Evolutionary conservation across 92 coral and sea anemone genomes (phyloP).

Genomic region (Montipora capitata): DNA sequence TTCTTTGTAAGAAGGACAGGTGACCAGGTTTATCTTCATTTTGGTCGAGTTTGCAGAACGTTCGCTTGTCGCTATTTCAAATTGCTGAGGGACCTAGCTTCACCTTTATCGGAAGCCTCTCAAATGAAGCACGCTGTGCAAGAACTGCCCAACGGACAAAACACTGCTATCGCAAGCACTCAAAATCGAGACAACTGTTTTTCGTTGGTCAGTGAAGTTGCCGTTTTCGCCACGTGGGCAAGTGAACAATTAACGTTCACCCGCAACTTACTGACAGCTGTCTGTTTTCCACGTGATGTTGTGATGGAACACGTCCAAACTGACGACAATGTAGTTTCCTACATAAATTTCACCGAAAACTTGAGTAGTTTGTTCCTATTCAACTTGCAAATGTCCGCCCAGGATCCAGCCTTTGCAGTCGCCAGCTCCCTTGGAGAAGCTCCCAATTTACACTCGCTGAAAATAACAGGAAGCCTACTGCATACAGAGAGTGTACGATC

Average conservation of each 20-base stretch:
- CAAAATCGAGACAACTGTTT: background rate
- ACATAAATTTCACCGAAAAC: conserved; percentile 17
- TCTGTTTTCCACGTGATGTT: background rate
- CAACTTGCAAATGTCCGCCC: background rate
- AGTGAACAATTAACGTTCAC: background rate
- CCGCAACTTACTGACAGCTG: conserved; percentile 1
- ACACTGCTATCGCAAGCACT: background rate
- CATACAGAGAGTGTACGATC: background rate
- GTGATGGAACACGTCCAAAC: background rate
- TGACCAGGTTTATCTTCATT: background rate
- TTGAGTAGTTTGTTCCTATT: background rate
- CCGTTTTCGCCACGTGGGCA: background rate
- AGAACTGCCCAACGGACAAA: background rate
- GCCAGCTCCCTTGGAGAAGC: conserved; percentile 13
- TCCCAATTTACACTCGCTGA: background rate
- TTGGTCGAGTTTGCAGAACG: background rate
- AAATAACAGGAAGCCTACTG: background rate
- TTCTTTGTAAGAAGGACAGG: conserved; percentile 11
- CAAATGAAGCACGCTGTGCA: no score
- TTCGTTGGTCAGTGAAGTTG: conserved; percentile 6
- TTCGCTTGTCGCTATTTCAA: background rate
- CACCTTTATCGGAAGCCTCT: background rate
- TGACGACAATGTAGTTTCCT: conserved; percentile 8
- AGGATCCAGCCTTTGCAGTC: background rate
- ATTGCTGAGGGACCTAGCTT: conserved; percentile 4